These are phyloP conservation scores for Syngnathus floridae DNA, from an alignment of 2,113 vertebrate genomes.

Conservation along the genomic window DNA sequence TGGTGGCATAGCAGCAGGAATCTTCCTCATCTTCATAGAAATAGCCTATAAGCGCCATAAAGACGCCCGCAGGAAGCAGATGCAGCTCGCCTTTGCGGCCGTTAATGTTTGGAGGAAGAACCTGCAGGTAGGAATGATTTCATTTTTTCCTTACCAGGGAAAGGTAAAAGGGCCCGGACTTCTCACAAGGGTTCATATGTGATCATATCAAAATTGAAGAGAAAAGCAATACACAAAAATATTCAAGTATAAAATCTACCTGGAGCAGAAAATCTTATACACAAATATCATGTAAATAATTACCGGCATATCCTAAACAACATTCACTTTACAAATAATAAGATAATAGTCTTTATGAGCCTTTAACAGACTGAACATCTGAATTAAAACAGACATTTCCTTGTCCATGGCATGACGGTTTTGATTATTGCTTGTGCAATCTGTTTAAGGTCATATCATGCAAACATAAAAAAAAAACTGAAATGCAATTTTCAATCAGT, in stretches of 20 bases:
- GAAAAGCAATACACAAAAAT: not conserved
- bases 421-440: slow-evolving; percentile 26
- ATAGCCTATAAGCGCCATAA: slow-evolving; percentile 99
- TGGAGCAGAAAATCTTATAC: slow-evolving; percentile 45
- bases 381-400: slow-evolving; percentile 10
- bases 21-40: slow-evolving; percentile 99
- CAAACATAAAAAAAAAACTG: slow-evolving; percentile 15
- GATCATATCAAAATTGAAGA: not conserved
- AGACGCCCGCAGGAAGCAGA: slow-evolving; percentile 98
- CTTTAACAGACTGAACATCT: slow-evolving; percentile 29
- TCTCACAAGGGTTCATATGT: not conserved
- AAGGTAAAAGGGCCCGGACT: slow-evolving; percentile 8
- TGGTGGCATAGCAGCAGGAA: slow-evolving; percentile 96
- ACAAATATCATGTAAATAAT: slow-evolving; percentile 72
- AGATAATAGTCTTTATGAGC: slow-evolving; percentile 17
- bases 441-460: slow-evolving; percentile 55
- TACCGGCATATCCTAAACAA: slow-evolving; percentile 44
- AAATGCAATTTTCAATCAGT: not conserved
- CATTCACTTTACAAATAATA: slow-evolving; percentile 32
- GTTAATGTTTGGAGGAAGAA: slow-evolving; percentile 99
- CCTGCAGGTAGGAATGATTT: slow-evolving; percentile 86
- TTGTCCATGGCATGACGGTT: not conserved
- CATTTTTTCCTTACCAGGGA: slow-evolving; percentile 12
- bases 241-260: not conserved
- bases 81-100: slow-evolving; percentile 98